phyloP scores from a whole-genome alignment of 2,113 vertebrate species.

The Forbesichthys agassizii region DNA sequence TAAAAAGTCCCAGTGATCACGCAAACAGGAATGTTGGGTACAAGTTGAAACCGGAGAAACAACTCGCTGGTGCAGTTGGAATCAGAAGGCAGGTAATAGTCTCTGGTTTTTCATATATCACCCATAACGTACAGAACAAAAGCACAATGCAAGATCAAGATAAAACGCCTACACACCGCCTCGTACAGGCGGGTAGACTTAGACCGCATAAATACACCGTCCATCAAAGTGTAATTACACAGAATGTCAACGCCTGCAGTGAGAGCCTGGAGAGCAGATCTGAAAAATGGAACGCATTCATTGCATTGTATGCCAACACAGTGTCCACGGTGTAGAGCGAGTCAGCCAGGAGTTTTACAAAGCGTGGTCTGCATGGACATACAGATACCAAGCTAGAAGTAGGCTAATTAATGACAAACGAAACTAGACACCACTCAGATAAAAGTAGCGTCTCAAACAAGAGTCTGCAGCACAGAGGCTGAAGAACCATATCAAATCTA shows the following conservation, averaged over 20 bases:
- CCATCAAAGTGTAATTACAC: not conserved
- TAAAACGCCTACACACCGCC: not conserved
- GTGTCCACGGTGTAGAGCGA: conserved; percentile 6
- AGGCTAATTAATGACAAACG: conserved; percentile 32
- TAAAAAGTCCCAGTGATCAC: too few species aligned
- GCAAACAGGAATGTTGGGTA: too few species aligned
- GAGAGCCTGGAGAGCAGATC: not conserved
- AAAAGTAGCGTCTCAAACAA: not conserved
- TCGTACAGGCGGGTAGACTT: not conserved
- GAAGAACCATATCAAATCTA: not conserved
- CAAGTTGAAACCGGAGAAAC: too few species aligned
- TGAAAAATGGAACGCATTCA: conserved; percentile 42
- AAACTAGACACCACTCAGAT: conserved; percentile 4
- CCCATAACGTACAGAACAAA: conserved; percentile 2
- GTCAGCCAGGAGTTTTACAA: conserved; percentile 17
- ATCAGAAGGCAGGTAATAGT: too few species aligned
- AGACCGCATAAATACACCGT: conserved; percentile 2
- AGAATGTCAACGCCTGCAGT: conserved; percentile 8
- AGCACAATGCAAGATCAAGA: not conserved
- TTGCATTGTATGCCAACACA: conserved; percentile 24
- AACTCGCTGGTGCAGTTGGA: too few species aligned
- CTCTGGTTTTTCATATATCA: not conserved
- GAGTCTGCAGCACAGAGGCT: conserved; percentile 16
- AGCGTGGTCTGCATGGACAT: conserved; percentile 18
- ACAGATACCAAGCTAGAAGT: conserved; percentile 18